Evolutionary conservation across 2,113 vertebrate genomes (phyloP).

Genomic region (Phodopus roborovskii): DNA sequence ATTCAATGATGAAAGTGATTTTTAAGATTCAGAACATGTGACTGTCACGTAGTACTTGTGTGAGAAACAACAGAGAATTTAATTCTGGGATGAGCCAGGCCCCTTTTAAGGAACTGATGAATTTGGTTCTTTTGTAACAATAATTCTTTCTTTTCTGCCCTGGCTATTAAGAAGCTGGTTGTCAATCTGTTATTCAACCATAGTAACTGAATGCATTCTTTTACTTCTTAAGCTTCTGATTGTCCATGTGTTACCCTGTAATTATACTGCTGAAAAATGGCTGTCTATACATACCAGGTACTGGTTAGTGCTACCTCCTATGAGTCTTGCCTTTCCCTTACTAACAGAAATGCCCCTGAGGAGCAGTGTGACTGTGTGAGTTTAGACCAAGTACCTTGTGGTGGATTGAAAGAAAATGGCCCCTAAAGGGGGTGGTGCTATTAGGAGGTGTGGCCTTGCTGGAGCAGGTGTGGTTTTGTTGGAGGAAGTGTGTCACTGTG

Average conservation of each 20-base stretch:
- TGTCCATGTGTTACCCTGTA: not conserved
- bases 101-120: not conserved
- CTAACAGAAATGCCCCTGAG: not conserved
- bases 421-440: too few species aligned
- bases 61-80: constrained; percentile 35
- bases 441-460: too few species aligned
- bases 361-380: not conserved
- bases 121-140: constrained; percentile 22
- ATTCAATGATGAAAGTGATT: constrained; percentile 1
- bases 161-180: not conserved
- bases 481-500: too few species aligned
- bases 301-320: not conserved
- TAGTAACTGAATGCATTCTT: not conserved
- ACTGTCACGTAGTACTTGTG: not conserved
- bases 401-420: too few species aligned
- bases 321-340: not conserved
- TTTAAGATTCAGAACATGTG: not conserved
- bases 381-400: not conserved
- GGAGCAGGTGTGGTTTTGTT: too few species aligned
- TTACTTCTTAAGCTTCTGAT: not conserved
- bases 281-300: not conserved
- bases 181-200: not conserved
- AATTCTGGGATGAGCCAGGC: not conserved
- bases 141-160: constrained; percentile 4
- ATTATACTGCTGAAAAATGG: not conserved